Evolutionary conservation across 2,113 vertebrate genomes (phyloP).

Genomic region (Delphinapterus leucas): DNA sequence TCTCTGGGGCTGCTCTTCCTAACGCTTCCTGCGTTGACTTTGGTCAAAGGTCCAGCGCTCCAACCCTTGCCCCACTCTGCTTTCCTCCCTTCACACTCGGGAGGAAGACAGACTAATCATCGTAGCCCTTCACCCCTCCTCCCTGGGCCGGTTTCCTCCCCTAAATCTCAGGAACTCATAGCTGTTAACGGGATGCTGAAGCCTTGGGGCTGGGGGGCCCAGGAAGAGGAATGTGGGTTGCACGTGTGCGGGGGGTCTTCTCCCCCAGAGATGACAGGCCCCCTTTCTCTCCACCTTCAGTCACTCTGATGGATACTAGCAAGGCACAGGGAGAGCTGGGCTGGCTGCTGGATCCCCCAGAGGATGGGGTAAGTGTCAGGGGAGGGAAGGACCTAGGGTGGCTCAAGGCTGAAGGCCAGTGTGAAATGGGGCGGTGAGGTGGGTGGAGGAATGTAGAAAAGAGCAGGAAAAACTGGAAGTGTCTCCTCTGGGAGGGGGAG

Average conservation of each 20-base stretch:
- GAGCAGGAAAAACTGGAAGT: conserved; percentile 79
- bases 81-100: neutral
- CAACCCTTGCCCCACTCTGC: neutral
- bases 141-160: neutral
- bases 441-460: conserved; percentile 66
- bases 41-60: neutral
- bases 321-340: conserved; percentile 82
- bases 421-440: conserved; percentile 63
- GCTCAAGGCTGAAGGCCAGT: conserved; percentile 29
- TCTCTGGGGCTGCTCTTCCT: neutral
- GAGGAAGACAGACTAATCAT: too few relatives aligned
- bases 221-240: neutral
- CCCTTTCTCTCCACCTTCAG: conserved; percentile 64
- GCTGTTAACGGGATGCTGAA: neutral
- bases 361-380: conserved; percentile 83
- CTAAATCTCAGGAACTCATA: neutral
- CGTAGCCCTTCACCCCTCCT: neutral
- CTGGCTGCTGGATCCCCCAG: conserved; percentile 85
- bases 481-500: conserved; percentile 43
- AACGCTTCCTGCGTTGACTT: neutral
- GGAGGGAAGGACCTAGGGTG: neutral
- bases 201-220: neutral
- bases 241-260: neutral
- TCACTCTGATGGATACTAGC: conserved; percentile 84
- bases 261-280: neutral